Percentiles rank a stretch among this genome's conserved stretches.
phyloP scores from a whole-genome alignment of 2,888 invertebrate genomes.

The Dilophus febrilis region DNA sequence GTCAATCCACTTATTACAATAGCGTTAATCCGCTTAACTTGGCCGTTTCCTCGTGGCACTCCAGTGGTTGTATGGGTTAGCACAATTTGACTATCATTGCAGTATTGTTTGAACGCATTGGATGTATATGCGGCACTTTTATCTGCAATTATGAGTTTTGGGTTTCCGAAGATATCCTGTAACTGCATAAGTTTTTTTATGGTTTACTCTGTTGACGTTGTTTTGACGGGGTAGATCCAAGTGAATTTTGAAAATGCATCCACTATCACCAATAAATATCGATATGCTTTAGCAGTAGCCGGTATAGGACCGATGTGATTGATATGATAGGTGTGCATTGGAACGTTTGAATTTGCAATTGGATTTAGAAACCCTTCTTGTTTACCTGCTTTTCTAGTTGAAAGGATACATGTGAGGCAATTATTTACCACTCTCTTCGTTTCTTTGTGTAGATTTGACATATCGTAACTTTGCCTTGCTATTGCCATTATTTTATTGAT shows the following conservation, averaged over 20 bases:
- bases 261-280: slow-evolving; percentile 18
- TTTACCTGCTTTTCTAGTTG: slow-evolving; percentile 16
- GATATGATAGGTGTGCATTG: slow-evolving; percentile 17
- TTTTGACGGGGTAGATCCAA: slow-evolving; percentile 20
- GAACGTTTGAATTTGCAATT: slow-evolving; percentile 18
- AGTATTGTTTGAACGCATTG: slow-evolving; percentile 19
- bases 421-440: slow-evolving; percentile 4
- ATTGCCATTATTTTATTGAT: slow-evolving; percentile 16
- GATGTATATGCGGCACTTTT: slow-evolving; percentile 22
- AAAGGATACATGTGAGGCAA: slow-evolving; percentile 10
- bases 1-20: slow-evolving; percentile 19
- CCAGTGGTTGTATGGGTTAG: slow-evolving; percentile 16
- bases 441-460: slow-evolving; percentile 4
- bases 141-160: slow-evolving; percentile 19
- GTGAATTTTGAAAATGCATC: slow-evolving; percentile 22
- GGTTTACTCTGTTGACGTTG: slow-evolving; percentile 16
- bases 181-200: slow-evolving; percentile 16
- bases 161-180: slow-evolving; percentile 20
- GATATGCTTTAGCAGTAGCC: slow-evolving; percentile 17
- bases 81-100: slow-evolving; percentile 17
- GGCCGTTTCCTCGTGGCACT: slow-evolving; percentile 22
- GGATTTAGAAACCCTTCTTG: slow-evolving; percentile 19
- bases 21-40: slow-evolving; percentile 19
- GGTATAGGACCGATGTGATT: slow-evolving; percentile 21
- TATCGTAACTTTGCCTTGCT: no score